A percentile compares a stretch with the other conserved stretches of the same genome.
Evolutionary conservation across 2,888 invertebrate genomes (phyloP).

Genomic region (Polyommatus iphigenia): DNA sequence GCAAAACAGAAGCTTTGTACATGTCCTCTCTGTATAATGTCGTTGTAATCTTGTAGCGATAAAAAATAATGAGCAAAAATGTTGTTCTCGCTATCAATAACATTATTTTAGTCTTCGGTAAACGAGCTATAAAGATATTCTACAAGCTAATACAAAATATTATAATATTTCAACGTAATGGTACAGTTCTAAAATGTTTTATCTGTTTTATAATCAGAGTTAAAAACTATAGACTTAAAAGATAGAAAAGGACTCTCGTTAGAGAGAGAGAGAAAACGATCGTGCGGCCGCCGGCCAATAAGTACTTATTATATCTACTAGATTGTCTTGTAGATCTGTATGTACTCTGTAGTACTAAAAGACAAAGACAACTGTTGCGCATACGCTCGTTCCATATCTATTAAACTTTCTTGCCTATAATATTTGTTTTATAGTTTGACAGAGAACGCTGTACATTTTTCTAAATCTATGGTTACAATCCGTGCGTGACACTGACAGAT

Average conservation of each 20-base stretch:
- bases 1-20: not conserved
- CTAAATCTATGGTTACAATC: not conserved
- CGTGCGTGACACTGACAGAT: not conserved
- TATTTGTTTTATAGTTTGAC: too few relatives aligned
- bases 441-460: too few relatives aligned
- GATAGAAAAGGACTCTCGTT: too few relatives aligned
- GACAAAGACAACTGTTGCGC: too few relatives aligned
- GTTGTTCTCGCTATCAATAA: not conserved
- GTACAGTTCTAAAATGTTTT: not conserved
- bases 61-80: not conserved
- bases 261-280: too few relatives aligned
- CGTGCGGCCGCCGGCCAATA: too few relatives aligned
- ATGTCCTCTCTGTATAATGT: not conserved
- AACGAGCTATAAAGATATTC: not conserved
- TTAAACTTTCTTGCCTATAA: too few relatives aligned
- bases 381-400: too few relatives aligned
- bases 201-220: not conserved
- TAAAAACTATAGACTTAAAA: too few relatives aligned
- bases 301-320: too few relatives aligned
- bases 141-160: not conserved
- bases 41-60: not conserved
- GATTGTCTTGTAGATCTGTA: too few relatives aligned
- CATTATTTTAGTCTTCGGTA: not conserved
- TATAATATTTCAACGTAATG: not conserved
- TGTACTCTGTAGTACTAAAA: too few relatives aligned